Percentiles rank a stretch among this genome's conserved stretches.
phyloP scores from a whole-genome alignment of 2,888 invertebrate genomes.

The Shargacucullia verbasci region DNA sequence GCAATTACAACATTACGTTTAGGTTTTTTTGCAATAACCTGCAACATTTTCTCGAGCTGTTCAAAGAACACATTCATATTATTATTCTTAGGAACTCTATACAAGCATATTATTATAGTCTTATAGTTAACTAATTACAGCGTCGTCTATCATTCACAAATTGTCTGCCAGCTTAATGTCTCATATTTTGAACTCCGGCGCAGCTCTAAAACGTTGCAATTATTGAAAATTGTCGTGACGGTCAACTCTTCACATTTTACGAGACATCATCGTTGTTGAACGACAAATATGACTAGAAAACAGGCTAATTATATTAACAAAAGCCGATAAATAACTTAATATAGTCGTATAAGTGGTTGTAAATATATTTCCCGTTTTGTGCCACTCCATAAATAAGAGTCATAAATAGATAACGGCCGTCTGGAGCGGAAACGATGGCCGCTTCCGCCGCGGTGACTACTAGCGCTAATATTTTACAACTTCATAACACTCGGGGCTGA shows the following conservation, averaged over 20 bases:
- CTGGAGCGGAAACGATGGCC: slow-evolving; percentile 61
- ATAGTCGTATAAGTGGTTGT: slow-evolving; percentile 10
- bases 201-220: not conserved
- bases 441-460: slow-evolving; percentile 51
- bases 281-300: slow-evolving; percentile 1
- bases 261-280: slow-evolving; percentile 3
- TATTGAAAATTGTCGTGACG: not conserved
- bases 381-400: slow-evolving; percentile 46
- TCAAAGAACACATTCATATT: too few species aligned
- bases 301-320: slow-evolving; percentile 7
- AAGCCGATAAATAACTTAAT: slow-evolving; percentile 14
- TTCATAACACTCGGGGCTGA: slow-evolving; percentile 44
- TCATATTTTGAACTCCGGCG: not conserved
- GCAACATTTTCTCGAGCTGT: too few species aligned
- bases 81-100: too few species aligned
- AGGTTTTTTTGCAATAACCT: too few species aligned
- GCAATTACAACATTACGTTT: too few species aligned
- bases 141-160: slow-evolving; percentile 3
- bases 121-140: too few species aligned
- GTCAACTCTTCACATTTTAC: slow-evolving; percentile 1
- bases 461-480: slow-evolving; percentile 53
- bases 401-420: slow-evolving; percentile 62
- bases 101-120: too few species aligned
- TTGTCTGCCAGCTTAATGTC: slow-evolving; percentile 9
- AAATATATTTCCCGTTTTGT: slow-evolving; percentile 28